A percentile compares a stretch with the other conserved stretches of the same genome.
phyloP scores from a whole-genome alignment of 35 echinoderm and acorn worm genomes.

The Lytechinus pictus region DNA sequence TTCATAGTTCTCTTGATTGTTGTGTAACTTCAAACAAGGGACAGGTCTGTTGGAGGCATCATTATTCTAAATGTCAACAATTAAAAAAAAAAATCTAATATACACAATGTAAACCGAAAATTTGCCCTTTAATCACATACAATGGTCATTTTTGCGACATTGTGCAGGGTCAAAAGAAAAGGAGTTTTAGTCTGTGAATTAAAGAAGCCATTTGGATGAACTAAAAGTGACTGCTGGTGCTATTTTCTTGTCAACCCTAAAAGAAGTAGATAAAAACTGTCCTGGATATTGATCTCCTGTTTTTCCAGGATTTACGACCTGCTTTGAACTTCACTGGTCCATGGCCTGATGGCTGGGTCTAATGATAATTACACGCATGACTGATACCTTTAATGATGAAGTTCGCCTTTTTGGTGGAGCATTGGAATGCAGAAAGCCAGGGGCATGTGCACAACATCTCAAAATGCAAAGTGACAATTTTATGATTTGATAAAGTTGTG shows the following conservation, averaged over 20 bases:
- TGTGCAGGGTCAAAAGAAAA: background rate
- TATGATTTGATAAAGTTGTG: background rate
- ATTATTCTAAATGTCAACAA: too few species aligned
- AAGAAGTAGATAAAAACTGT: background rate
- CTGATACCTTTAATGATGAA: background rate
- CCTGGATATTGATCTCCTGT: background rate
- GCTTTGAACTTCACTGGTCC: background rate
- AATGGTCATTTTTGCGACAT: too few species aligned
- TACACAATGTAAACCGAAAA: too few species aligned
- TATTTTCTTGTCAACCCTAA: background rate
- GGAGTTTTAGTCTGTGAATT: background rate
- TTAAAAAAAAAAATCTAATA: too few species aligned
- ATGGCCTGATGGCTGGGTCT: background rate
- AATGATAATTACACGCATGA: background rate
- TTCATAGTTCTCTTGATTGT: too few species aligned
- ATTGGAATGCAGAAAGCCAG: background rate
- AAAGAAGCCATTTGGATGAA: background rate
- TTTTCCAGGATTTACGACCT: background rate
- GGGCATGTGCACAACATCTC: background rate
- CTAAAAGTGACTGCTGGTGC: background rate
- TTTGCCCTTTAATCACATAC: too few species aligned
- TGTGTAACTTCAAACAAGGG: too few species aligned
- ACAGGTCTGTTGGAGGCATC: too few species aligned
- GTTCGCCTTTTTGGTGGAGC: background rate
- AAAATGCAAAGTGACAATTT: slow-evolving; percentile 5